These are phyloP conservation scores for Myotis pilosus DNA, from an alignment of 2,797 vertebrate genomes.

Conservation along the genomic window DNA sequence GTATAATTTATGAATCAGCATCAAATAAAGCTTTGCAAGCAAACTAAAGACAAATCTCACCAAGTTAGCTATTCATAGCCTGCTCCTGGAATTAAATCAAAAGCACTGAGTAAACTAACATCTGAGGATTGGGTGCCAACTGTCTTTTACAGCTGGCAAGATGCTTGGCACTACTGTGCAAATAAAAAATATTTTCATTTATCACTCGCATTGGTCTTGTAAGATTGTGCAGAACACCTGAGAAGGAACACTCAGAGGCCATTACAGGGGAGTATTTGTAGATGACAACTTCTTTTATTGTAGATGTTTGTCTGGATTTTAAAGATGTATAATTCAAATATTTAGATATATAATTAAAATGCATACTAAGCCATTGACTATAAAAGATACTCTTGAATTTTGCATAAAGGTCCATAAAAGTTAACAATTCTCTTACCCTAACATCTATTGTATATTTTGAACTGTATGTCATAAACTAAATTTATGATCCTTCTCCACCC, in stretches of 20 bases:
- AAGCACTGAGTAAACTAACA: slow-evolving; percentile 69
- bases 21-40: slow-evolving; percentile 78
- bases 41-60: slow-evolving; percentile 76
- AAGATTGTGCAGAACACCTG: slow-evolving; percentile 40
- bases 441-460: not conserved
- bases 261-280: slow-evolving; percentile 3
- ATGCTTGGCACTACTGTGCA: slow-evolving; percentile 67
- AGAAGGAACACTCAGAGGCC: not conserved
- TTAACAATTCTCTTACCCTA: not conserved
- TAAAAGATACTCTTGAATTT: not conserved
- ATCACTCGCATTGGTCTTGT: slow-evolving; percentile 46
- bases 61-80: slow-evolving; percentile 68
- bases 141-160: slow-evolving; percentile 80
- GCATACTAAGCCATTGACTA: not conserved
- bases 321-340: not conserved
- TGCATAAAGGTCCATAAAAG: not conserved
- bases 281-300: not conserved
- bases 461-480: not conserved
- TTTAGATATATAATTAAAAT: slow-evolving; percentile 23
- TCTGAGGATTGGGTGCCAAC: slow-evolving; percentile 75
- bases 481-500: not conserved
- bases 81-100: slow-evolving; percentile 74
- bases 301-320: not conserved
- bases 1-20: slow-evolving; percentile 79
- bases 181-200: slow-evolving; percentile 78